These are phyloP conservation scores for Dipodomys stephensi DNA, from an alignment of 2,113 vertebrate genomes.

Conservation along the genomic window DNA sequence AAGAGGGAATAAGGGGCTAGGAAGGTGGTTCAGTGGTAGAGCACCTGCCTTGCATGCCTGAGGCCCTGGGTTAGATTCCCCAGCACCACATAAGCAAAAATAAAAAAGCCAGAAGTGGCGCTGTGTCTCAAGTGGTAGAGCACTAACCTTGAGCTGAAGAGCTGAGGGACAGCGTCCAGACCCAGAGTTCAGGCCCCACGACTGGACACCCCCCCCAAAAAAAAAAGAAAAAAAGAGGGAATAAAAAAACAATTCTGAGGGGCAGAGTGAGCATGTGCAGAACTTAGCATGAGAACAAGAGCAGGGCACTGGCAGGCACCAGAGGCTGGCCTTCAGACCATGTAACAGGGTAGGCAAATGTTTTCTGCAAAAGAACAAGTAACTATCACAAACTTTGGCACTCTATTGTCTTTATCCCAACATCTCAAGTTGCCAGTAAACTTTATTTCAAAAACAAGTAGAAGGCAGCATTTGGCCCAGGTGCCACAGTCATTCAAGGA, in stretches of 20 bases:
- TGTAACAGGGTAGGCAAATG: background rate
- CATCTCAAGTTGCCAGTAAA: constrained; percentile 39
- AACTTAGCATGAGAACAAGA: background rate
- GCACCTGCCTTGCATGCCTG: too few species aligned
- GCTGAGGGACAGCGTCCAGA: too few species aligned
- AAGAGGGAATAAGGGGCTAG: background rate
- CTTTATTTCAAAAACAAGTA: constrained; percentile 56
- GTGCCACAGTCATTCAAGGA: background rate
- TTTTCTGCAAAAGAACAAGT: background rate
- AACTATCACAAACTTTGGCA: background rate
- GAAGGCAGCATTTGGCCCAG: background rate
- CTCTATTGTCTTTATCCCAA: background rate
- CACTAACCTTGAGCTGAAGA: too few species aligned
- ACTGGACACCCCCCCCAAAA: too few species aligned
- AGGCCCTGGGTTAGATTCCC: too few species aligned
- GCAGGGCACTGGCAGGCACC: background rate
- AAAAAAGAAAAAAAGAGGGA: background rate
- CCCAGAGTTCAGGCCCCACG: too few species aligned
- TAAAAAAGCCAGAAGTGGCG: too few species aligned
- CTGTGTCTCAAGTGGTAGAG: too few species aligned
- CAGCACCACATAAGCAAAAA: too few species aligned
- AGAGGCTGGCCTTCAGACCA: background rate
- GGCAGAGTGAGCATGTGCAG: background rate
- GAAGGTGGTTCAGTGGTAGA: too few species aligned
- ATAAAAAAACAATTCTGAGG: background rate